These are phyloP conservation scores for Sinocyclocheilus rhinocerous DNA, from an alignment of 2,113 vertebrate genomes.

Conservation along the genomic window DNA sequence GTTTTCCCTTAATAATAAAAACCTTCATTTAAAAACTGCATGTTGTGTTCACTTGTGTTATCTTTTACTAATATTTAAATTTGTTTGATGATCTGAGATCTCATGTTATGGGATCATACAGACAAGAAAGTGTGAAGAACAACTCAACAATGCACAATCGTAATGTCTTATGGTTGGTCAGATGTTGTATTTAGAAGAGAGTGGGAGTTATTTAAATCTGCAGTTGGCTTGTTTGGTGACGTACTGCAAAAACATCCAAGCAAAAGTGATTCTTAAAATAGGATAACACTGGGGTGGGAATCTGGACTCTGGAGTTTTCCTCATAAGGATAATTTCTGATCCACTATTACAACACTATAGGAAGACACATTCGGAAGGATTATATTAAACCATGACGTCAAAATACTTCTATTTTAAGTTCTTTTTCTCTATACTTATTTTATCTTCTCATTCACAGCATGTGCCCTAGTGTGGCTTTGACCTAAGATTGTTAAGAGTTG, in stretches of 20 bases:
- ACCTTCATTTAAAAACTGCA: no score
- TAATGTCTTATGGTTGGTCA: not conserved
- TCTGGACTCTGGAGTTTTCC: not conserved
- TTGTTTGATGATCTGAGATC: not conserved
- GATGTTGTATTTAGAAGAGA: not conserved
- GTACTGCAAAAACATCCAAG: not conserved
- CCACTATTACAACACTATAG: no score
- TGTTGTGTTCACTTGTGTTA: no score
- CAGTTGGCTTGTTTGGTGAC: not conserved
- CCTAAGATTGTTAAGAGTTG: not conserved
- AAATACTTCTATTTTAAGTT: not conserved
- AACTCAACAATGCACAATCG: not conserved
- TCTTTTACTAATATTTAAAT: no score
- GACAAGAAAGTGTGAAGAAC: not conserved
- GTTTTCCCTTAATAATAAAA: no score
- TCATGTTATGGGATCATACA: not conserved
- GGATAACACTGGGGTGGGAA: not conserved
- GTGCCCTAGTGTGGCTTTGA: not conserved
- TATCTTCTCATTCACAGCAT: not conserved
- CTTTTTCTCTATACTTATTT: not conserved
- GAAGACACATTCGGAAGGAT: no score
- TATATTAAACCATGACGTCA: no score
- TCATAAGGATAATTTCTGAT: not conserved
- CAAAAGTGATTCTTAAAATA: slow-evolving; percentile 22
- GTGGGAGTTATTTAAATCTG: slow-evolving; percentile 21